phyloP scores from a whole-genome alignment of 2,113 vertebrate species.

The Pluvialis apricaria region DNA sequence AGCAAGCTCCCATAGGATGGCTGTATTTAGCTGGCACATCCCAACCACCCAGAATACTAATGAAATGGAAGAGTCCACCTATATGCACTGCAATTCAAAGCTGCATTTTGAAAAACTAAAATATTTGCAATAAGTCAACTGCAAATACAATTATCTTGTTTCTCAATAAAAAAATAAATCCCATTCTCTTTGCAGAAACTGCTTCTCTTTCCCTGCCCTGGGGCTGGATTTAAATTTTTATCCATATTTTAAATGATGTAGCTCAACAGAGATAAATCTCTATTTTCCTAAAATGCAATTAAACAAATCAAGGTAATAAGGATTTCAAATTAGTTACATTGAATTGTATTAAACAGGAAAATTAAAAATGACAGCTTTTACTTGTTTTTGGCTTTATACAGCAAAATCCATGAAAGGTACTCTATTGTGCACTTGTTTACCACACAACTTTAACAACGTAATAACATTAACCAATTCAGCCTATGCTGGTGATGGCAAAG shows the following conservation, averaged over 20 bases:
- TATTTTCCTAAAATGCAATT: neutral
- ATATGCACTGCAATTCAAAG: neutral
- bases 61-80: constrained; percentile 31
- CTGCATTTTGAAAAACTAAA: neutral
- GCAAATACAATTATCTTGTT: neutral
- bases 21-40: constrained; percentile 28
- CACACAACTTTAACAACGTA: neutral
- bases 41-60: constrained; percentile 57
- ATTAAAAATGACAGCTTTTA: neutral
- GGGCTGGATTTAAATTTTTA: neutral
- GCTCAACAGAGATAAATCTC: neutral
- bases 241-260: neutral
- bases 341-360: neutral
- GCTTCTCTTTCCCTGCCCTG: neutral
- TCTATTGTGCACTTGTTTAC: neutral
- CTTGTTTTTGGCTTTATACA: neutral
- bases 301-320: neutral
- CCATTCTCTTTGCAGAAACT: neutral
- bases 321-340: neutral
- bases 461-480: neutral
- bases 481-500: neutral
- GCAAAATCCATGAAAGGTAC: neutral
- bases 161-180: neutral
- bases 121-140: neutral
- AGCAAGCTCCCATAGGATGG: constrained; percentile 27